A percentile compares a stretch with the other conserved stretches of the same genome.
phyloP scores from a whole-genome alignment of 2,888 invertebrate genomes.

The Watsonalla binaria region DNA sequence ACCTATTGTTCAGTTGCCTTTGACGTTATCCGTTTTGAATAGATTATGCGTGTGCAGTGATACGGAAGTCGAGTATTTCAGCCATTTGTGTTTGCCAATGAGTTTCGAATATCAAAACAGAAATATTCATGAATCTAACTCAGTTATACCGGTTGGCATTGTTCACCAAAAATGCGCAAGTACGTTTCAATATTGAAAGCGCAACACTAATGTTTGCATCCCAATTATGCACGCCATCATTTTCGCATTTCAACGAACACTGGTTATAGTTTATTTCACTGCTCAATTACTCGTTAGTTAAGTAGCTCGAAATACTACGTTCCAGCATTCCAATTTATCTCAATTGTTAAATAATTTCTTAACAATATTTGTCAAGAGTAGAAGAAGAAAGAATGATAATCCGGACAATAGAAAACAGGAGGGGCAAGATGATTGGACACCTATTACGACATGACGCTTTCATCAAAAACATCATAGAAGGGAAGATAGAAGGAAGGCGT shows the following conservation, averaged over 20 bases:
- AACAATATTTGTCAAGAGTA: neutral
- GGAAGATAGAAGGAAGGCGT: no score
- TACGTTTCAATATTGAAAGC: neutral
- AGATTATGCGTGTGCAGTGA: constrained; percentile 12
- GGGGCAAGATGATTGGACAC: no score
- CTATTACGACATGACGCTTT: no score
- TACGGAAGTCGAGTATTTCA: constrained; percentile 11
- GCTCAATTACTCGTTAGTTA: neutral
- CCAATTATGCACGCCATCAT: neutral
- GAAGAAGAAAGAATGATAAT: no score
- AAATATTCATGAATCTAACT: constrained; percentile 7
- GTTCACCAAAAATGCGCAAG: neutral
- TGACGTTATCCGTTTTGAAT: constrained; percentile 12
- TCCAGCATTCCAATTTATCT: no score
- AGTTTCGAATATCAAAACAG: constrained; percentile 8
- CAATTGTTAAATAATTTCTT: neutral
- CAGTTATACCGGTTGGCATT: neutral
- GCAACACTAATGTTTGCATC: neutral
- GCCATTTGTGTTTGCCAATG: constrained; percentile 11
- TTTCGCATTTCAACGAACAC: neutral
- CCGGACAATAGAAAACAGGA: no score
- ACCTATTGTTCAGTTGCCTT: constrained; percentile 14
- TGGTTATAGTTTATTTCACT: neutral
- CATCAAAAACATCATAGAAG: no score
- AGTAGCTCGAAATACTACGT: neutral